Conservation (phyloP, 2,113 vertebrate species). For the Ophthalmolycus amberensis region DNA sequence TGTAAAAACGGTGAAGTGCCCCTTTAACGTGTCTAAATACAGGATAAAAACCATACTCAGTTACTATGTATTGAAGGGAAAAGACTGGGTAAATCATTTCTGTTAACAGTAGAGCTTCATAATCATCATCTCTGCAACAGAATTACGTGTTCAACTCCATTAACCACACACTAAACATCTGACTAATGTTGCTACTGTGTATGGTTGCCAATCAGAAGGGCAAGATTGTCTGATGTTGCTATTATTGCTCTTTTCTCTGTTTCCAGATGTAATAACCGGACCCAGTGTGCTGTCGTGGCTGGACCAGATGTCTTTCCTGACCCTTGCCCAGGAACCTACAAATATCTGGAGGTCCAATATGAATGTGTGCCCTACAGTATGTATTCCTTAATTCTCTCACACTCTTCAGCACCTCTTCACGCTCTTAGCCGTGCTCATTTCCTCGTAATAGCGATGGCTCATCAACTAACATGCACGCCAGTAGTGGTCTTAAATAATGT, state of each 20-base stretch:
- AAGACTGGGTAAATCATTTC: slow-evolving; percentile 8
- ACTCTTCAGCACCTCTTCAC: slow-evolving; percentile 2
- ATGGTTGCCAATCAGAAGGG: neutral
- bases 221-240: neutral
- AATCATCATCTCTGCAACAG: slow-evolving; percentile 31
- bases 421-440: slow-evolving; percentile 24
- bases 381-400: slow-evolving; percentile 77
- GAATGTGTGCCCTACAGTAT: slow-evolving; percentile 98
- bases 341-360: slow-evolving; percentile 97
- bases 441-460: slow-evolving; percentile 34
- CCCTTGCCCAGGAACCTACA: slow-evolving; percentile 95
- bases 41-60: neutral
- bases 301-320: slow-evolving; percentile 96
- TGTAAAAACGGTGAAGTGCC: too few relatives aligned
- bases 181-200: slow-evolving; percentile 23
- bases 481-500: slow-evolving; percentile 2
- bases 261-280: slow-evolving; percentile 96
- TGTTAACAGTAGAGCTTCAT: neutral
- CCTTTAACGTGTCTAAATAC: neutral
- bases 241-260: slow-evolving; percentile 42
- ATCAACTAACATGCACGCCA: neutral
- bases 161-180: slow-evolving; percentile 33
- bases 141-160: slow-evolving; percentile 58
- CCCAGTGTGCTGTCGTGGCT: slow-evolving; percentile 94
- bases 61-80: neutral